Evolutionary conservation across 2,888 invertebrate genomes (phyloP).

Genomic region (Anoncus sp.): DNA sequence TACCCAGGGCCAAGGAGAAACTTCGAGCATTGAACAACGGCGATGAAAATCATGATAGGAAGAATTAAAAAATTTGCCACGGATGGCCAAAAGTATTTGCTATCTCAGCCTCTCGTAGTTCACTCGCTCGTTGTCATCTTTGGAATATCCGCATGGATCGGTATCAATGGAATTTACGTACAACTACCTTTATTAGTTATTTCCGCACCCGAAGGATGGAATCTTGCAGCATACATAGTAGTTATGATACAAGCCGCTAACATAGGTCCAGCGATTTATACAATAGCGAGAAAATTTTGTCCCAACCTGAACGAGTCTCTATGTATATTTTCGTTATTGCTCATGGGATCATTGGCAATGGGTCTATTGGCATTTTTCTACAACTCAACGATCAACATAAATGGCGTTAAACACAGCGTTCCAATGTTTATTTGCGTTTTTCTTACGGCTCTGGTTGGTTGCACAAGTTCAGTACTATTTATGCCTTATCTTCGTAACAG

Average conservation of each 20-base stretch:
- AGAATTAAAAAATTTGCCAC: slow-evolving; percentile 4
- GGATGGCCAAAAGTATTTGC: slow-evolving; percentile 12
- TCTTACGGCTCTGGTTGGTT: slow-evolving; percentile 90
- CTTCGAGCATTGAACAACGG: slow-evolving; percentile 26
- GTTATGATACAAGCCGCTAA: slow-evolving; percentile 92
- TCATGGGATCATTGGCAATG: slow-evolving; percentile 85
- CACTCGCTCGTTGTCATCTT: slow-evolving; percentile 90
- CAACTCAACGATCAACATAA: slow-evolving; percentile 85
- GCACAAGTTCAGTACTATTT: slow-evolving; percentile 94
- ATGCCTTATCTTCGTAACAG: slow-evolving; percentile 93
- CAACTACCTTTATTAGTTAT: slow-evolving; percentile 93
- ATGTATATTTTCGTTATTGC: slow-evolving; percentile 85
- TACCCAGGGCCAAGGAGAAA: slow-evolving; percentile 36
- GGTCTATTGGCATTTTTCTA: slow-evolving; percentile 86
- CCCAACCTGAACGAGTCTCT: slow-evolving; percentile 84
- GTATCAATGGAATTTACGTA: slow-evolving; percentile 93
- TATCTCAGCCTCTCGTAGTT: slow-evolving; percentile 80
- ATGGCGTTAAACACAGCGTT: slow-evolving; percentile 84
- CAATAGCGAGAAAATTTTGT: slow-evolving; percentile 83
- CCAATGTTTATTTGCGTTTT: slow-evolving; percentile 87
- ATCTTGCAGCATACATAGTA: slow-evolving; percentile 91
- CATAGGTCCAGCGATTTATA: slow-evolving; percentile 90
- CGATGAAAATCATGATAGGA: slow-evolving; percentile 35
- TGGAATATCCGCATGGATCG: slow-evolving; percentile 93
- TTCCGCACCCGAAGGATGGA: slow-evolving; percentile 93